These are phyloP conservation scores for Pituophis catenifer DNA, from an alignment of 2,113 vertebrate genomes.

Conservation along the genomic window DNA sequence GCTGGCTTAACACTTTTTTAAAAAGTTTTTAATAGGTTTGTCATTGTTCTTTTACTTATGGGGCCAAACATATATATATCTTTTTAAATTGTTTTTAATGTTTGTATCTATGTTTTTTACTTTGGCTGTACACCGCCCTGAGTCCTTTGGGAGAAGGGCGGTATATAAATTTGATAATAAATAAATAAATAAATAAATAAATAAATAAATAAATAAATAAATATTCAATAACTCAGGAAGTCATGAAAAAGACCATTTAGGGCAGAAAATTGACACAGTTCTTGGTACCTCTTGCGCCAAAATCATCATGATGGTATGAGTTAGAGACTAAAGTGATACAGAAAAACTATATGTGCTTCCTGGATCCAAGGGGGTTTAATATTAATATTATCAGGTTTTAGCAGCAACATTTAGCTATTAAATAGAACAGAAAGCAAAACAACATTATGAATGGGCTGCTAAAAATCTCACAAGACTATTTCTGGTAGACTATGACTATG, in stretches of 20 bases:
- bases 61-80: no score
- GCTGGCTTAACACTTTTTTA: no score
- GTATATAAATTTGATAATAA: no score
- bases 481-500: constrained; percentile 28
- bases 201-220: no score
- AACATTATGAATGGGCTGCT: not conserved
- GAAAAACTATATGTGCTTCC: not conserved
- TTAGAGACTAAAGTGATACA: not conserved
- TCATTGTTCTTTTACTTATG: no score
- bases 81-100: no score
- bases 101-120: no score
- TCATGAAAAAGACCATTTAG: not conserved
- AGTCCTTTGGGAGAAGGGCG: no score
- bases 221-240: not conserved
- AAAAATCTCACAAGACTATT: not conserved
- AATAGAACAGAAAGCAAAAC: not conserved
- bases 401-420: not conserved
- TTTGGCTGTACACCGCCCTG: no score
- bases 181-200: no score
- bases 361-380: not conserved
- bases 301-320: no score
- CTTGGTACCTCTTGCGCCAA: not conserved
- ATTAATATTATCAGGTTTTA: not conserved
- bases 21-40: no score
- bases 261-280: not conserved